These are phyloP conservation scores for Arctia plantaginis DNA, from an alignment of 2,888 invertebrate genomes.

Conservation along the genomic window DNA sequence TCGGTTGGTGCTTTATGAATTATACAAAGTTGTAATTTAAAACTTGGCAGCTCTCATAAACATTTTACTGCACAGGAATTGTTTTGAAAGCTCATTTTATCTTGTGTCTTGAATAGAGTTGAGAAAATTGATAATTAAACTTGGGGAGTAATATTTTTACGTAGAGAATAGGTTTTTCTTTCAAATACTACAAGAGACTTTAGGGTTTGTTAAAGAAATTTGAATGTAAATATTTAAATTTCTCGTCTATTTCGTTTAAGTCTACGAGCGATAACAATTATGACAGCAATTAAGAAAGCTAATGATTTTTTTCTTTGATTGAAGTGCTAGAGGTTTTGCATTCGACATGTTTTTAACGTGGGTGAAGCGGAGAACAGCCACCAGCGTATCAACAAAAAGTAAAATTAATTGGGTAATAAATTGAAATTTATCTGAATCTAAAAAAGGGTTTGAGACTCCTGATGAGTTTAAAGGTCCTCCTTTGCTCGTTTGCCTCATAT, in stretches of 20 bases:
- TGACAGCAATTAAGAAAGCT: no score
- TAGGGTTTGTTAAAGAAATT: not conserved
- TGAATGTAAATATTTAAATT: no score
- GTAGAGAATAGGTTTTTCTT: not conserved
- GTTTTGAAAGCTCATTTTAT: slow-evolving; percentile 39
- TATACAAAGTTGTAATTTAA: slow-evolving; percentile 52
- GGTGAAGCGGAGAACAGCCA: no score
- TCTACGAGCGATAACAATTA: not conserved
- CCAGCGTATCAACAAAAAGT: no score
- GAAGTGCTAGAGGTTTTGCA: no score
- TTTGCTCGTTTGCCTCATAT: no score
- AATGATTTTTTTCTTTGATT: no score
- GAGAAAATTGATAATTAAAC: slow-evolving; percentile 28
- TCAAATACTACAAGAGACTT: not conserved
- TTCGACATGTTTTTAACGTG: no score
- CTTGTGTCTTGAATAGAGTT: slow-evolving; percentile 21
- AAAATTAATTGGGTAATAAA: no score
- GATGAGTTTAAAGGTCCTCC: no score
- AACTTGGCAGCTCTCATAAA: slow-evolving; percentile 49
- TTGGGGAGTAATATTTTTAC: not conserved
- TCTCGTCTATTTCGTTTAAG: not conserved
- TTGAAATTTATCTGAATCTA: no score
- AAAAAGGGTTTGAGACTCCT: no score
- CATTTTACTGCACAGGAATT: slow-evolving; percentile 35
- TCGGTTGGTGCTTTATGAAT: slow-evolving; percentile 46